These are phyloP conservation scores for Clivina fossor DNA, from an alignment of 2,888 invertebrate species.

Conservation along the genomic window DNA sequence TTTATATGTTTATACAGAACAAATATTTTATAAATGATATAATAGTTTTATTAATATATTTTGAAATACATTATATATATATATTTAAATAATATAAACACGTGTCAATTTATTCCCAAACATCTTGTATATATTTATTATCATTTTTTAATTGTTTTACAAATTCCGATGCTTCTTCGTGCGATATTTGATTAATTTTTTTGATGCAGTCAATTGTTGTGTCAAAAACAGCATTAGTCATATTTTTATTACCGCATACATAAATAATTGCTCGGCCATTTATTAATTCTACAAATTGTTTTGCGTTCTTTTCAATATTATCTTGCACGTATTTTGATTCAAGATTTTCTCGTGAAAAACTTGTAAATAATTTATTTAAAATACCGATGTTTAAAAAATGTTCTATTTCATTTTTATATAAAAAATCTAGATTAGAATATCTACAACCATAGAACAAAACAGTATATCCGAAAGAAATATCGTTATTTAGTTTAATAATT, in stretches of 20 bases:
- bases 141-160: conserved; percentile 55
- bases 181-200: conserved; percentile 51
- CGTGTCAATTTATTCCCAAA: conserved; percentile 57
- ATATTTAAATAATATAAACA: conserved; percentile 16
- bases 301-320: conserved; percentile 56
- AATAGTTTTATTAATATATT: too few species aligned
- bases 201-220: conserved; percentile 58
- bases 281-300: conserved; percentile 57
- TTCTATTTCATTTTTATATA: conserved; percentile 65
- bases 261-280: conserved; percentile 61
- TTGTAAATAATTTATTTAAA: conserved; percentile 62
- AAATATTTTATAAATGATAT: conserved; percentile 24
- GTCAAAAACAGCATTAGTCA: conserved; percentile 68
- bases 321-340: conserved; percentile 71
- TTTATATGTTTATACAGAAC: conserved; percentile 32
- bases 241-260: conserved; percentile 75
- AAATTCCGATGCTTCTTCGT: conserved; percentile 53
- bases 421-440: conserved; percentile 63
- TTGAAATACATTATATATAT: conserved; percentile 21
- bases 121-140: conserved; percentile 62
- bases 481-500: conserved; percentile 42
- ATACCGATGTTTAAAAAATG: conserved; percentile 55
- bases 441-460: conserved; percentile 79
- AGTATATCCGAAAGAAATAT: conserved; percentile 42
- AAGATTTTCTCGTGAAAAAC: conserved; percentile 66